phyloP scores from a whole-genome alignment of 1,140 invertebrate genomes.

The Drosophila bipectinata region DNA sequence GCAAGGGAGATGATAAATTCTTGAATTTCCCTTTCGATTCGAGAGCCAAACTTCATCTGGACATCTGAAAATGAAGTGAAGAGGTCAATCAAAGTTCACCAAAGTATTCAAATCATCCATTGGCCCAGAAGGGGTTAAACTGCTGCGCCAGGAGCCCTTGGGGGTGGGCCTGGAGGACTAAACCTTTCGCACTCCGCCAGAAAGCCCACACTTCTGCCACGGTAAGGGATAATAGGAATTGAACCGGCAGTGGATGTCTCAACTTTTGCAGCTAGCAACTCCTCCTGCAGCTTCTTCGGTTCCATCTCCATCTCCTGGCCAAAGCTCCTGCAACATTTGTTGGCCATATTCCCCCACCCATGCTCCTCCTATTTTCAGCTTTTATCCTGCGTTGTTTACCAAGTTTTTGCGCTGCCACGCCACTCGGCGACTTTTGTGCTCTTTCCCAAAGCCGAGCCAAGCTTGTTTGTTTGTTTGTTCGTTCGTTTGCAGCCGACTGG shows the following conservation, averaged over 20 bases:
- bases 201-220: conserved; percentile 34
- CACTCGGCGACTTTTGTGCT: conserved; percentile 55
- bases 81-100: conserved; percentile 46
- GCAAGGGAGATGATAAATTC: too few species aligned
- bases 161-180: conserved; percentile 1
- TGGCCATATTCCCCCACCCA: conserved; percentile 16
- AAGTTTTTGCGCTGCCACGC: conserved; percentile 52
- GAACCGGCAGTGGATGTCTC: conserved; percentile 58
- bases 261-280: conserved; percentile 57
- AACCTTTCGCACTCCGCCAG: conserved; percentile 4
- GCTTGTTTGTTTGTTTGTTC: conserved; percentile 65
- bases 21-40: not conserved
- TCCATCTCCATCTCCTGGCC: conserved; percentile 7
- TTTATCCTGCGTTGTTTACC: conserved; percentile 62
- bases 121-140: conserved; percentile 47
- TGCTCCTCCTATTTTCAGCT: conserved; percentile 14
- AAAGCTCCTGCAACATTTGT: conserved; percentile 57
- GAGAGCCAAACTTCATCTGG: conserved; percentile 24
- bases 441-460: conserved; percentile 16
- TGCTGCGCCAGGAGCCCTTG: conserved; percentile 1
- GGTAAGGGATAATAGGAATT: conserved; percentile 73
- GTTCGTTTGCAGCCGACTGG: conserved; percentile 4
- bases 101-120: conserved; percentile 39
- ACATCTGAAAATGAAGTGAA: conserved; percentile 40
- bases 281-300: conserved; percentile 15